Conservation (phyloP, 2,113 vertebrate genomes). For the Oxyura jamaicensis region DNA sequence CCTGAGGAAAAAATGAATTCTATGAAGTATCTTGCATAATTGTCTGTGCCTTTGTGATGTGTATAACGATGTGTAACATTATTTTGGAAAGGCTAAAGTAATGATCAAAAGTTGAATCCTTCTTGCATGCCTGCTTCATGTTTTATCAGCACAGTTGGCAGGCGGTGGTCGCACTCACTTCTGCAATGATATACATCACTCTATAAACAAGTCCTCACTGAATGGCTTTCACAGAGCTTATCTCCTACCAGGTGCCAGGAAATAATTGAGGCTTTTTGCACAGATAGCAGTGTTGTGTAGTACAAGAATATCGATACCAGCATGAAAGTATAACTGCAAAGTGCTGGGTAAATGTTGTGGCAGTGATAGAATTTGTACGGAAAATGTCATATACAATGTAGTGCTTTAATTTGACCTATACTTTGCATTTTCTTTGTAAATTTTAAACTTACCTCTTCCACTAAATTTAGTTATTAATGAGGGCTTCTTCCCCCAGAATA, state of each 20-base stretch:
- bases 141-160: conserved; percentile 1
- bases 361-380: background rate
- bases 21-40: conserved; percentile 3
- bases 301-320: background rate
- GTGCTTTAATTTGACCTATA: background rate
- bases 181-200: background rate
- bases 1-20: background rate
- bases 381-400: background rate
- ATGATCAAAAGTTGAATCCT: background rate
- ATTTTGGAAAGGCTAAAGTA: conserved; percentile 10
- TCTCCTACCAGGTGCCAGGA: background rate
- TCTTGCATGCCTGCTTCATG: background rate
- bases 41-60: conserved; percentile 16
- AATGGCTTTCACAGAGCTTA: background rate
- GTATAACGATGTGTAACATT: background rate
- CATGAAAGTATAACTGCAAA: background rate
- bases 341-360: background rate
- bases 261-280: background rate
- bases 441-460: background rate
- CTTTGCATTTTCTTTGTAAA: background rate
- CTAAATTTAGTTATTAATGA: background rate
- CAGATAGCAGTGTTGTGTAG: background rate
- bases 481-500: background rate
- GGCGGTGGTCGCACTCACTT: background rate
- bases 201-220: background rate